Conservation (phyloP, 2,797 vertebrate species). For the Myotis findleyi region DNA sequence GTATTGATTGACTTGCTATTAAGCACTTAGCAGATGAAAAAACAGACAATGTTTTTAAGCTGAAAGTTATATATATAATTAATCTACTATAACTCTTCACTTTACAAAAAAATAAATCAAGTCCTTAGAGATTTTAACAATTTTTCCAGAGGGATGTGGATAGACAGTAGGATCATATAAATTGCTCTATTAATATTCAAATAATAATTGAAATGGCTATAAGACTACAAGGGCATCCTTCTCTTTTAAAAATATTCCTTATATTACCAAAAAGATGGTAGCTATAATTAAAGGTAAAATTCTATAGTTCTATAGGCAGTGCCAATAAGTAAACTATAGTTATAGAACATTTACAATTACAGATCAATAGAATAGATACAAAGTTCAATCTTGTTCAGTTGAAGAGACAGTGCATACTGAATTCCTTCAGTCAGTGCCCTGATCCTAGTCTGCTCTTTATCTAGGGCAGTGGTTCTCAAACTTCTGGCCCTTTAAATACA, state of each 20-base stretch:
- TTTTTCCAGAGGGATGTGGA: neutral
- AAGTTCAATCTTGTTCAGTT: neutral
- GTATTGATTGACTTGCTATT: neutral
- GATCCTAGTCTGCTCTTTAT: neutral
- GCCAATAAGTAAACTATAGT: no score
- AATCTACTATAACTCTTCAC: neutral
- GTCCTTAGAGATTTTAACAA: neutral
- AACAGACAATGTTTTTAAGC: neutral
- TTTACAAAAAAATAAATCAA: constrained; percentile 22
- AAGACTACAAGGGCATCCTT: neutral
- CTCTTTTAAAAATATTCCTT: neutral
- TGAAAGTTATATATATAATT: neutral
- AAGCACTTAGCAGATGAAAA: neutral
- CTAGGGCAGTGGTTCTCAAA: no score
- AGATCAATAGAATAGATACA: neutral
- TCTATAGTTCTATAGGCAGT: neutral
- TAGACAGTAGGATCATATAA: neutral
- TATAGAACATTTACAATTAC: neutral
- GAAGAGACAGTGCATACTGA: neutral
- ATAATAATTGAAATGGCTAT: neutral
- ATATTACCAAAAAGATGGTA: neutral
- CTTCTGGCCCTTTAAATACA: no score
- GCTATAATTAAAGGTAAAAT: neutral
- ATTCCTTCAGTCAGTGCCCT: neutral
- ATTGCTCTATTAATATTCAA: neutral